Conservation (phyloP, 2,797 vertebrate species). For the Nyctalus aviator region DNA sequence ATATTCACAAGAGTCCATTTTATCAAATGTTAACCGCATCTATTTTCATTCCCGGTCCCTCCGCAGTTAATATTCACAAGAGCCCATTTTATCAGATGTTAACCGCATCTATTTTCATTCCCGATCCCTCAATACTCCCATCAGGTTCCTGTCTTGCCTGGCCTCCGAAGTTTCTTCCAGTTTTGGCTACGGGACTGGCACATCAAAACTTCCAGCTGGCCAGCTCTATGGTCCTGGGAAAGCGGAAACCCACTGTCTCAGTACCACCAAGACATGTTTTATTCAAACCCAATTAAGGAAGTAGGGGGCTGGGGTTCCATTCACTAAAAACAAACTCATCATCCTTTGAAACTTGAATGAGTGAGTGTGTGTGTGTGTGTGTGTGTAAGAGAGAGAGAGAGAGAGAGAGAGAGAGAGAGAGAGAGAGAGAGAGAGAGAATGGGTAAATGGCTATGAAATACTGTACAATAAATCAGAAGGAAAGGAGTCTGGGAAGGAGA, state of each 20-base stretch:
- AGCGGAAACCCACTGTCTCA: neutral
- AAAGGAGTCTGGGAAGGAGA: neutral
- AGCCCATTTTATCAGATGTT: constrained; percentile 53
- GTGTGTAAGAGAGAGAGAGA: neutral
- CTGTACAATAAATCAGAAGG: neutral
- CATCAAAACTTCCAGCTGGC: neutral
- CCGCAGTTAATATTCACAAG: constrained; percentile 59
- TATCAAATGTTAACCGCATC: neutral
- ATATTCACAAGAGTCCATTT: constrained; percentile 62
- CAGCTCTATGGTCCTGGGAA: neutral
- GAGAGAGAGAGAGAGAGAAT: neutral
- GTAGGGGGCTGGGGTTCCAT: neutral
- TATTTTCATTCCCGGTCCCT: too few species aligned
- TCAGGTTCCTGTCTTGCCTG: neutral
- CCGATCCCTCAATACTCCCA: neutral
- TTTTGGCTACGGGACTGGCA: neutral
- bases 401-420: neutral
- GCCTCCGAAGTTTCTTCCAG: neutral
- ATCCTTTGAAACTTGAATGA: neutral
- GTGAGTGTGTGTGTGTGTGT: neutral
- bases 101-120: neutral
- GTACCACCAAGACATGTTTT: neutral
- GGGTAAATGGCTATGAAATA: neutral
- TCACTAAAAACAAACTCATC: neutral
- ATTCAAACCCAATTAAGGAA: neutral